A percentile compares a stretch with the other conserved stretches of the same genome.
Conservation (phyloP, 2,113 vertebrate genomes). For the Tursiops truncatus region DNA sequence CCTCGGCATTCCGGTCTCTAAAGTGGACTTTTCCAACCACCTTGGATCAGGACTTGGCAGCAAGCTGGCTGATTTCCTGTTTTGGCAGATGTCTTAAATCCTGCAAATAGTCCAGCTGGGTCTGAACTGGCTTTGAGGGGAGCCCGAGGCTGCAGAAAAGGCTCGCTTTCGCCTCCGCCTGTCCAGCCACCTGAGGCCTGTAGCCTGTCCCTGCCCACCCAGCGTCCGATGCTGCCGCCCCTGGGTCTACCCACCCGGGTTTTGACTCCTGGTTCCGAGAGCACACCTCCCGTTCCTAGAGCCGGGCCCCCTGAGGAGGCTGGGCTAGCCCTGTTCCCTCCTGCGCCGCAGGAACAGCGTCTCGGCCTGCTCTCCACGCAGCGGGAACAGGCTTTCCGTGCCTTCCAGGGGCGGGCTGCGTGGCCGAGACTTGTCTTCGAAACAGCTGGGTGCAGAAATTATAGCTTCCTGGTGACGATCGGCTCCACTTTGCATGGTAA, state of each 20-base stretch:
- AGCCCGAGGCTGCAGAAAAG: neutral
- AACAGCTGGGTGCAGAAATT: neutral
- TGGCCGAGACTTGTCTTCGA: neutral
- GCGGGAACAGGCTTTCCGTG: neutral
- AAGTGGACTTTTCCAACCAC: neutral
- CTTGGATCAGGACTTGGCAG: neutral
- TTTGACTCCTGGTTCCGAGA: neutral
- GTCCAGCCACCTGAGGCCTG: neutral
- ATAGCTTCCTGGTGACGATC: neutral
- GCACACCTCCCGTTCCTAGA: neutral
- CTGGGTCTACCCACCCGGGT: neutral
- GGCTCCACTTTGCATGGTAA: neutral
- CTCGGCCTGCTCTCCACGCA: accelerated
- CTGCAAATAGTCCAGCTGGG: neutral
- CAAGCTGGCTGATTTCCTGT: neutral
- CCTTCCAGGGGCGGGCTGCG: accelerated
- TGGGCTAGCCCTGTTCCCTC: neutral
- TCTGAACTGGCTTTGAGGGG: neutral
- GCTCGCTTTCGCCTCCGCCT: neutral
- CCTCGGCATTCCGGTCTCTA: neutral
- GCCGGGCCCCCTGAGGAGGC: neutral
- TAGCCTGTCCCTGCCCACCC: neutral
- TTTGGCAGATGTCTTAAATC: neutral
- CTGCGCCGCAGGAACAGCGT: neutral
- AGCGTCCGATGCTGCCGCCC: neutral